Evolutionary conservation across 2,797 vertebrate genomes (phyloP).

Genomic region (Kryptopterus vitreolus): DNA sequence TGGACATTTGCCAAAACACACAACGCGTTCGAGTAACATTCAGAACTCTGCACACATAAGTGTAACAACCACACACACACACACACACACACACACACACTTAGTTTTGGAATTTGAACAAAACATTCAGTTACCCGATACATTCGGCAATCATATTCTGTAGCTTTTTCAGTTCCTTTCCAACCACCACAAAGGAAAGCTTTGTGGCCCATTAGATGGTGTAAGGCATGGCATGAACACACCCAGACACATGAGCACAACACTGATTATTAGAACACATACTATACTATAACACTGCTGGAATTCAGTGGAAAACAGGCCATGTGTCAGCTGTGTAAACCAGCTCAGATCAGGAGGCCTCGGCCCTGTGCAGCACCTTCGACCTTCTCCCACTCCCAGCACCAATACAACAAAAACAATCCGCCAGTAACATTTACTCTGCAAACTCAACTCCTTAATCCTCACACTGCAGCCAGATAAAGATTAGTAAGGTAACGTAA

Average conservation of each 20-base stretch:
- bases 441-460: neutral
- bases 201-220: neutral
- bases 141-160: neutral
- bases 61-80: neutral
- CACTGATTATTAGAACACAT: neutral
- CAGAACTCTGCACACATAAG: neutral
- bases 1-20: neutral
- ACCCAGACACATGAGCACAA: slow-evolving; percentile 11
- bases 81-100: neutral
- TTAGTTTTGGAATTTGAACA: neutral
- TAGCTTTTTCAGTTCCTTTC: neutral
- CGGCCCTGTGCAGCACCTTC: neutral
- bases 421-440: neutral
- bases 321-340: slow-evolving; percentile 45
- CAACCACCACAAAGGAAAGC: neutral
- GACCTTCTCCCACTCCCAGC: neutral
- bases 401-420: neutral
- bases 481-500: too few relatives aligned
- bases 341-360: slow-evolving; percentile 30
- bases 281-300: slow-evolving; percentile 18
- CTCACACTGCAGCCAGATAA: neutral
- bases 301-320: neutral
- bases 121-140: neutral
- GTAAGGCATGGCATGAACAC: slow-evolving; percentile 14
- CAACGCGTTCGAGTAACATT: neutral